A percentile compares a stretch with the other conserved stretches of the same genome.
phyloP scores from a whole-genome alignment of 2,113 vertebrate genomes.

The Hystrix cristata region DNA sequence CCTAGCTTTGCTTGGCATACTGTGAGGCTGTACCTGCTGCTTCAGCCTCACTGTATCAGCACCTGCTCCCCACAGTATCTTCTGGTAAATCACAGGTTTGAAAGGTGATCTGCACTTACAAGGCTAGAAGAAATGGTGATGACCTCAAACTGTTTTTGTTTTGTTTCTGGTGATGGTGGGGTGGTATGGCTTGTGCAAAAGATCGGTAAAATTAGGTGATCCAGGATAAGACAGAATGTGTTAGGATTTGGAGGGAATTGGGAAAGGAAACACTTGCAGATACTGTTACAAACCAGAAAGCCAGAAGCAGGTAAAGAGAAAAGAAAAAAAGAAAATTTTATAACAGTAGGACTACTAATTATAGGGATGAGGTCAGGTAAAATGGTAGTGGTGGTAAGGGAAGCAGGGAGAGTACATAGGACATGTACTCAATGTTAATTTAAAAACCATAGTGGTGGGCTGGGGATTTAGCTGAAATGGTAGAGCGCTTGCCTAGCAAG shows the following conservation, averaged over 20 bases:
- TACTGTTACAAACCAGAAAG: neutral
- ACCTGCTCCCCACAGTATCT: neutral
- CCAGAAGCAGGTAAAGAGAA: neutral
- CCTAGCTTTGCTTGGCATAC: neutral
- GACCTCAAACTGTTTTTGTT: neutral
- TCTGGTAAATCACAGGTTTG: neutral
- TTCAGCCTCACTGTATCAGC: neutral
- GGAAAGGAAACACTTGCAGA: neutral
- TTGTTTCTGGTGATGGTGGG: neutral
- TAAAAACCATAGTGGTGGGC: neutral
- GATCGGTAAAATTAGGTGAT: neutral
- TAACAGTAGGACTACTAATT: neutral
- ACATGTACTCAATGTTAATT: rapidly evolving
- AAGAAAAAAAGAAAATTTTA: neutral
- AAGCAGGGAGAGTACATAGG: rapidly evolving
- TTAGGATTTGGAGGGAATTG: neutral
- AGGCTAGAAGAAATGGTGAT: neutral
- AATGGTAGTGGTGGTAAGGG: neutral
- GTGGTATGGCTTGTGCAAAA: neutral
- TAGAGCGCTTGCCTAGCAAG: no score
- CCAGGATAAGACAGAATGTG: neutral
- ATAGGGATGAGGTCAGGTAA: neutral
- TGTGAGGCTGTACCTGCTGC: neutral
- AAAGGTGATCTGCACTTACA: neutral
- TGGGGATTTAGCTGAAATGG: no score